Percentiles rank a stretch among this genome's conserved stretches.
phyloP scores from a whole-genome alignment of 2,888 invertebrate species.

The Synanthedon tipuliformis region DNA sequence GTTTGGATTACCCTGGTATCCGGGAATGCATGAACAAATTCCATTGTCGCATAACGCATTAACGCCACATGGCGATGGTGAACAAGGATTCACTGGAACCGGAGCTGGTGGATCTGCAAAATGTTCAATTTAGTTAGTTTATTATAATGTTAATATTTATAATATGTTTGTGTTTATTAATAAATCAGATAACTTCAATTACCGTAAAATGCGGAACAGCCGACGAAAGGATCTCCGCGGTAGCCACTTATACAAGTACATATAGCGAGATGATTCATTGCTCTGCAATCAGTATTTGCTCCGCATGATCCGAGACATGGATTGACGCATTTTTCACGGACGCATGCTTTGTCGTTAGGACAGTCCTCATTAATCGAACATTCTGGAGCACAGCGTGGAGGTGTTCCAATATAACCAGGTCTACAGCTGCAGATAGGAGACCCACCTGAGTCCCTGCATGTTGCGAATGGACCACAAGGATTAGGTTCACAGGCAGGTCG shows the following conservation, averaged over 20 bases:
- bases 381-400: conserved; percentile 81
- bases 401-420: conserved; percentile 74
- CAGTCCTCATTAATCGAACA: conserved; percentile 83
- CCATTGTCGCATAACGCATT: conserved; percentile 72
- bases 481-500: conserved; percentile 71
- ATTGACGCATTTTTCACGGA: conserved; percentile 78
- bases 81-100: conserved; percentile 66
- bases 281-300: conserved; percentile 76
- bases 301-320: conserved; percentile 81
- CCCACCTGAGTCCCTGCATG: conserved; percentile 67
- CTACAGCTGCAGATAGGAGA: conserved; percentile 73
- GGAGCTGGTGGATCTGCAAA: conserved; percentile 38
- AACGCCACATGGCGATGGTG: conserved; percentile 74
- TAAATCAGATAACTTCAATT: conserved; percentile 7
- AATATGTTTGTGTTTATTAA: background rate
- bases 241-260: conserved; percentile 77
- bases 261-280: conserved; percentile 81
- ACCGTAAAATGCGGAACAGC: conserved; percentile 45
- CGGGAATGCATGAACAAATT: conserved; percentile 72
- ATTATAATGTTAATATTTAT: background rate
- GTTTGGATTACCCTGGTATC: conserved; percentile 75
- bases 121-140: background rate
- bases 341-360: conserved; percentile 76
- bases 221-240: conserved; percentile 80
- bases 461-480: conserved; percentile 78